Percentiles rank a stretch among this genome's conserved stretches.
Evolutionary conservation across 2,888 invertebrate species (phyloP).

Genomic region (Leptinotarsa juncta): DNA sequence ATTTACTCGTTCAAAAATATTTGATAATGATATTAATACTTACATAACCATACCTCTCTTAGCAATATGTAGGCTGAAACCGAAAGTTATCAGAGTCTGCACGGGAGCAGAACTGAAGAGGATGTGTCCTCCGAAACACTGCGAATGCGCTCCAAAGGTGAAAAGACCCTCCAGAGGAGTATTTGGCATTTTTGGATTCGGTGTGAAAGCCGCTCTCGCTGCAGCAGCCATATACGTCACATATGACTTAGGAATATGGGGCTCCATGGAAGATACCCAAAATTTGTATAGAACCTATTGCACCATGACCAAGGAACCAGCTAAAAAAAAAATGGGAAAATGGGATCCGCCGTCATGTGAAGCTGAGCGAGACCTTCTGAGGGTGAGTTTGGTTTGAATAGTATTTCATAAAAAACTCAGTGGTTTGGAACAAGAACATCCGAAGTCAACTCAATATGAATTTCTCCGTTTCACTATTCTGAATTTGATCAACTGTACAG

Average conservation of each 20-base stretch:
- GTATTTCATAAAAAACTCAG: no score
- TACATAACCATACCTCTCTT: background rate
- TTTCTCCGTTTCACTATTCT: no score
- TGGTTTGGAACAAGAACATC: no score
- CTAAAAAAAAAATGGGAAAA: slow-evolving; percentile 40
- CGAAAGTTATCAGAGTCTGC: slow-evolving; percentile 63
- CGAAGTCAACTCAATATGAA: no score
- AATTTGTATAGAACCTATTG: slow-evolving; percentile 59
- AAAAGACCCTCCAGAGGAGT: slow-evolving; percentile 23
- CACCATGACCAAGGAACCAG: slow-evolving; percentile 41
- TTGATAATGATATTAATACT: no score
- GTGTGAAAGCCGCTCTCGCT: slow-evolving; percentile 61
- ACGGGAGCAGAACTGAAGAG: slow-evolving; percentile 61
- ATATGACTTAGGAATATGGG: slow-evolving; percentile 66
- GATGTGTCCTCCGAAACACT: slow-evolving; percentile 59
- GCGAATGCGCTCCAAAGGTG: slow-evolving; percentile 54
- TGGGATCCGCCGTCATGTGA: slow-evolving; percentile 54
- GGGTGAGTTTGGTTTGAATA: slow-evolving; percentile 41
- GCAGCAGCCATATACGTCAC: slow-evolving; percentile 64
- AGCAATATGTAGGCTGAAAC: slow-evolving; percentile 51
- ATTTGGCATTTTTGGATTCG: slow-evolving; percentile 50
- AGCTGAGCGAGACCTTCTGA: slow-evolving; percentile 53
- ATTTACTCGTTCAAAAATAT: no score
- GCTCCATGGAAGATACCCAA: slow-evolving; percentile 62
- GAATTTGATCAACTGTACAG: no score